Base-by-base conservation (phyloP, 2,113 vertebrate species). In the Candoia aspera region DNA sequence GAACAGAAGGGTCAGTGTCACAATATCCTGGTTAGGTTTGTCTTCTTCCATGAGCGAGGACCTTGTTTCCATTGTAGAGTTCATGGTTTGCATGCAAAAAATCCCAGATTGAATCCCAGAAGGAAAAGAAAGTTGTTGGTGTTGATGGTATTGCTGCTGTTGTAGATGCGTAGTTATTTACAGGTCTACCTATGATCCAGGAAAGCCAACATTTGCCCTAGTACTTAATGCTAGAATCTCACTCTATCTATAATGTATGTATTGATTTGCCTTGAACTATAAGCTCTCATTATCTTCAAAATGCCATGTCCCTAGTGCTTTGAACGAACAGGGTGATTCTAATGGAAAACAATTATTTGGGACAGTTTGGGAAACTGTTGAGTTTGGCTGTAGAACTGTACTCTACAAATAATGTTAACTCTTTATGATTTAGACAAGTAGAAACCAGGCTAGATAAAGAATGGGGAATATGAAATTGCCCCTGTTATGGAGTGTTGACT, bases 231-330 rank as follows among this genome's bases (percentile, higher is more conserved):
- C 87, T 87, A 73, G 21, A 79, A 42, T 46, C 57, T 89, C 24
- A 62, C 9, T 83, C 64, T 88, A 23, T 92, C 83, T 64, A 29
- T 19, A 91, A 87, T 29, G 17, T 46, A n/a, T 68, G 42, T 46
- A 83, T 87, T 88, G 24, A 49, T 26, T 79, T 87, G 73, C 87
- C 6, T 58, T 91, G 85, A 87, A 87, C 86, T 86, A 49, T 64
- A 86, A 68, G 8, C 49, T 88, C 54, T 33, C 64, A 83, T 91
- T 87, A 55, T 79, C 86, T 92, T 92, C 64, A 92, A 91, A 73
- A 92, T 92, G 86, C 86, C 55, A 83, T 68, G 79, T 92, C 54
- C 86, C 54, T 79, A 29, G 55, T 24, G 54, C 83, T 64, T 86
- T 33, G 15, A 23, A 55, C 42, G 59, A 37, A 54, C 26, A 62